Percentiles rank a stretch among this genome's conserved stretches.
These are phyloP conservation scores for Sebastes minor DNA, from an alignment of 2,797 vertebrate species.

Conservation along the genomic window DNA sequence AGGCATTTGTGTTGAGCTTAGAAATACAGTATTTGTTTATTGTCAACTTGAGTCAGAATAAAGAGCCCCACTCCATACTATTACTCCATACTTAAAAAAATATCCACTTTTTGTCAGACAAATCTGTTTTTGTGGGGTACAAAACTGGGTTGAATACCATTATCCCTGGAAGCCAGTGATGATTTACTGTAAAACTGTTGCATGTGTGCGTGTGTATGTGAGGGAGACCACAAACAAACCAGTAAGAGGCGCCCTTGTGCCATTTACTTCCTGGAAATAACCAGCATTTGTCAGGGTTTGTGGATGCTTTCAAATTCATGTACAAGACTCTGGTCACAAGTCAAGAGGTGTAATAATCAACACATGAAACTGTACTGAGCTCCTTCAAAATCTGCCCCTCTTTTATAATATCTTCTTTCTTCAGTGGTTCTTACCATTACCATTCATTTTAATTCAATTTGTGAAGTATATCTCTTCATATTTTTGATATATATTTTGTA, in stretches of 20 bases:
- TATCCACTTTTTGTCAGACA: background rate
- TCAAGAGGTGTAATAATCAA: background rate
- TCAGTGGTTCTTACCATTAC: background rate
- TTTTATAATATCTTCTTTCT: background rate
- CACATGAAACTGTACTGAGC: background rate
- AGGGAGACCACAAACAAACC: background rate
- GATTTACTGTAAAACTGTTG: background rate
- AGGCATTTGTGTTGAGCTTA: background rate
- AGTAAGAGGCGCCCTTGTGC: conserved; percentile 1
- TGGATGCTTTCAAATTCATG: background rate
- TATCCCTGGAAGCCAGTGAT: background rate
- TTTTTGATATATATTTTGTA: background rate
- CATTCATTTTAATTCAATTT: background rate
- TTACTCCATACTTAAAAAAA: too few relatives aligned
- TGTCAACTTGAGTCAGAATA: background rate
- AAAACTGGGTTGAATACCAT: background rate
- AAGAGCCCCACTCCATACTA: background rate
- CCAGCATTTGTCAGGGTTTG: background rate
- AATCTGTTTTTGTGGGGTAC: background rate
- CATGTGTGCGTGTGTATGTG: background rate
- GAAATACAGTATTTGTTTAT: background rate
- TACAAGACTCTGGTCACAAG: background rate
- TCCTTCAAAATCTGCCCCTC: background rate
- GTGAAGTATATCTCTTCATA: background rate
- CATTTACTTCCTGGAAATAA: background rate